Evolutionary conservation across 2,888 invertebrate species (phyloP), one percentile per base, ranked within the genome.

Genomic region (Agrilus biguttatus): DNA sequence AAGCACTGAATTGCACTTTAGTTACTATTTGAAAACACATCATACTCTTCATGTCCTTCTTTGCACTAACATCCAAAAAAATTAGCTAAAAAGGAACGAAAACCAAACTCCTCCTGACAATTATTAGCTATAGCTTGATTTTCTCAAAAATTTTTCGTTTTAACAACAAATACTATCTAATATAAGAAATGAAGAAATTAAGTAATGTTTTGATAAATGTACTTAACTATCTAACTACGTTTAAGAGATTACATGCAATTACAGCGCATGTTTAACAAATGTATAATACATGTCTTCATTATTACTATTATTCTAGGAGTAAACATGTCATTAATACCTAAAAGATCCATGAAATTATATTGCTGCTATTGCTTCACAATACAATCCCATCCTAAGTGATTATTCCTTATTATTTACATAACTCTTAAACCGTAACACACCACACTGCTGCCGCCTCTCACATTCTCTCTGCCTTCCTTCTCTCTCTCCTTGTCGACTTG

Each of bases 241-340:
- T 55, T 53, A 52, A 52, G 57, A 59, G 61, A 56, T 54, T 55
- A 58, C 63, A 65, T 63, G 65, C 65, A 62, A 62, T 47, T 65
- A 64, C 62, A 63, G 57, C 60, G 64, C 64, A 65, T 60, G 63
- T 56, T 51, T 59, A 62, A 62, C 61, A 62, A 59, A 56, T 59
- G 55, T 54, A 52, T 50, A 50, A 51, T 51, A 54, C 55, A 56
- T 53, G 53, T 47, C 8, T 28, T 28, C 28, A 28, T 28, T 28
- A 28, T 28, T 28, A 28, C 28, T 38, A 47, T 51, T 52, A 51
- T 49, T 50, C 55, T 58, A 54, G 50, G 53, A 50, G 53, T 54
- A 53, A 51, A 53, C 49, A 49, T 50, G 47, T 49, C 45, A 43
- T 51, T 55, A 52, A 55, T 56, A 52, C 54, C 55, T 57, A 56